phyloP scores from a whole-genome alignment of 2,113 vertebrate genomes.

The Axis porcinus region DNA sequence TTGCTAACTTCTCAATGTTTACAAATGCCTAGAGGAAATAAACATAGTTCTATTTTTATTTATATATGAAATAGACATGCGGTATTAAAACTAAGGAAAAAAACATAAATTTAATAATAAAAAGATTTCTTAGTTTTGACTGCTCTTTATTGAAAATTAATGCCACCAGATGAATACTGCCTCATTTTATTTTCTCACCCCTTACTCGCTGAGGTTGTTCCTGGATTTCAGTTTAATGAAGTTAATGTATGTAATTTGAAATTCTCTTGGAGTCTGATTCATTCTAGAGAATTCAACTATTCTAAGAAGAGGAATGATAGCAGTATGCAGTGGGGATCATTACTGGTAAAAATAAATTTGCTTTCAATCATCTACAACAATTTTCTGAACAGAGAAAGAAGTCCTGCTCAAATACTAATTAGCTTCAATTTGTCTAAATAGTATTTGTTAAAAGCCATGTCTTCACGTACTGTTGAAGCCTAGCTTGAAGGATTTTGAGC shows the following conservation, averaged over 20 bases:
- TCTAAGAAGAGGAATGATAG: not conserved
- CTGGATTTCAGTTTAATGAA: not conserved
- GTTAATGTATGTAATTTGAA: not conserved
- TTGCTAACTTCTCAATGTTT: not conserved
- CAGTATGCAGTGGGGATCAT: fast-evolving
- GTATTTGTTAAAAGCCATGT: not conserved
- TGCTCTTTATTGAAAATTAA: not conserved
- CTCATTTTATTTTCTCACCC: not conserved
- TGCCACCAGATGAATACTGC: not conserved
- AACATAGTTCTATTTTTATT: not conserved
- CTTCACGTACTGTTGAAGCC: not conserved
- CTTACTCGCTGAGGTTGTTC: not conserved
- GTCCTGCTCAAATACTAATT: not conserved
- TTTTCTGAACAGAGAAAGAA: not conserved
- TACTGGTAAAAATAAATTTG: not conserved
- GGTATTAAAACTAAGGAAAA: not conserved
- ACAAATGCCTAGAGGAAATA: not conserved
- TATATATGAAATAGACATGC: not conserved
- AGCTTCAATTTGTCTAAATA: not conserved
- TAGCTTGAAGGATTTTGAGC: not conserved
- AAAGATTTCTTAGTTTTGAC: not conserved
- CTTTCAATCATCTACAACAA: not conserved
- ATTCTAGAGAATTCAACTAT: not conserved
- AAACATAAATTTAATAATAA: not conserved
- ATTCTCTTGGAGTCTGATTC: not conserved